Conservation (phyloP, 2,888 invertebrate genomes). For the Sarcophaga variegata region DNA sequence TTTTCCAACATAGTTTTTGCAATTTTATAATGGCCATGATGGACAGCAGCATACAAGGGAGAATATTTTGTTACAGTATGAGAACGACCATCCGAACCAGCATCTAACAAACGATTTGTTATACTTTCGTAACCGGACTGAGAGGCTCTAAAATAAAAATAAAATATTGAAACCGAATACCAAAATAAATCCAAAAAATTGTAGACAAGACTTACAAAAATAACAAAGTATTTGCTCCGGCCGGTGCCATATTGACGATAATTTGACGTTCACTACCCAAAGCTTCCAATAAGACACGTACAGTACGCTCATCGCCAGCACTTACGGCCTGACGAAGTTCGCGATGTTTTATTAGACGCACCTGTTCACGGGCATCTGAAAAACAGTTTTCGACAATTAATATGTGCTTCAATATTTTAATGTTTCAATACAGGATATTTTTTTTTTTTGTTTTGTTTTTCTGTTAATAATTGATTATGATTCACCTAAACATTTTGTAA, state of each 20-base stretch:
- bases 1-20: slow-evolving; percentile 88
- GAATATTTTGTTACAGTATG: slow-evolving; percentile 96
- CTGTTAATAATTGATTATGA: slow-evolving; percentile 41
- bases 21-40: slow-evolving; percentile 91
- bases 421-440: background rate
- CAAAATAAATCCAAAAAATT: background rate
- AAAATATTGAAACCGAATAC: background rate
- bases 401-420: background rate
- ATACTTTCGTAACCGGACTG: slow-evolving; percentile 92
- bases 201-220: slow-evolving; percentile 87
- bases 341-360: slow-evolving; percentile 88
- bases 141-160: slow-evolving; percentile 86
- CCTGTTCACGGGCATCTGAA: slow-evolving; percentile 85
- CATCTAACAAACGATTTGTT: slow-evolving; percentile 89
- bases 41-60: slow-evolving; percentile 94
- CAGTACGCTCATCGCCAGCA: slow-evolving; percentile 87
- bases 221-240: slow-evolving; percentile 92
- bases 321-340: slow-evolving; percentile 89
- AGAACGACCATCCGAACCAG: slow-evolving; percentile 93
- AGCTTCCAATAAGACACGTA: slow-evolving; percentile 86
- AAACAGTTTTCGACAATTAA: slow-evolving; percentile 14
- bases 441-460: background rate
- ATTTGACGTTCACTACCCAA: slow-evolving; percentile 86
- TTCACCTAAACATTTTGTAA: slow-evolving; percentile 83
- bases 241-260: slow-evolving; percentile 93